Conservation (phyloP, 2,113 vertebrate species). For the Gymnorhina tibicen region DNA sequence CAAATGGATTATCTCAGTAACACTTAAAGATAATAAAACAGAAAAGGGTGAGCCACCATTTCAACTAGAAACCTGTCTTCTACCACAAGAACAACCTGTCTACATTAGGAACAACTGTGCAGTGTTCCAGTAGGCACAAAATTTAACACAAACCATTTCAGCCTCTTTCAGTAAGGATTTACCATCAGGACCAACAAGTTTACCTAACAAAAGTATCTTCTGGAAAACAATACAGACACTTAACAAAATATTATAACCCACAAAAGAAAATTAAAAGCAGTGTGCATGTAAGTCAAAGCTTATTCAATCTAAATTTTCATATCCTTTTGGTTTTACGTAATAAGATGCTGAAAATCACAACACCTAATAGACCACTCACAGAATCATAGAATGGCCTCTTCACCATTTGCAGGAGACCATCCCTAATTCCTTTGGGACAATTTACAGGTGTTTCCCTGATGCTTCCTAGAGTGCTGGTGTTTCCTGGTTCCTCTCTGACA, state of each 20-base stretch:
- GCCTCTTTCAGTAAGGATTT: neutral
- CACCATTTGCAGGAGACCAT: neutral
- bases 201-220: neutral
- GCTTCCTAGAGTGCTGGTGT: neutral
- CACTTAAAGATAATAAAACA: neutral
- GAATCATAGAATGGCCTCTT: neutral
- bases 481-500: neutral
- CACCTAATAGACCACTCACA: neutral
- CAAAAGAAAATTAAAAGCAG: neutral
- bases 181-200: neutral
- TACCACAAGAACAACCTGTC: neutral
- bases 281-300: neutral
- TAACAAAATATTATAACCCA: neutral
- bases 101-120: neutral
- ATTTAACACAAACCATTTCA: neutral
- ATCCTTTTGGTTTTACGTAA: neutral
- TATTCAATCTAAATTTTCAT: neutral
- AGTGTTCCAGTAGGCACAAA: neutral
- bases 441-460: neutral
- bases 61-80: neutral
- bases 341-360: neutral
- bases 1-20: neutral
- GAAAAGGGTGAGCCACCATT: neutral
- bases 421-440: neutral
- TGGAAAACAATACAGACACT: neutral